These are phyloP conservation scores for Hirtodrosophila histrioides DNA, from an alignment of 2,888 invertebrate genomes.

Conservation along the genomic window DNA sequence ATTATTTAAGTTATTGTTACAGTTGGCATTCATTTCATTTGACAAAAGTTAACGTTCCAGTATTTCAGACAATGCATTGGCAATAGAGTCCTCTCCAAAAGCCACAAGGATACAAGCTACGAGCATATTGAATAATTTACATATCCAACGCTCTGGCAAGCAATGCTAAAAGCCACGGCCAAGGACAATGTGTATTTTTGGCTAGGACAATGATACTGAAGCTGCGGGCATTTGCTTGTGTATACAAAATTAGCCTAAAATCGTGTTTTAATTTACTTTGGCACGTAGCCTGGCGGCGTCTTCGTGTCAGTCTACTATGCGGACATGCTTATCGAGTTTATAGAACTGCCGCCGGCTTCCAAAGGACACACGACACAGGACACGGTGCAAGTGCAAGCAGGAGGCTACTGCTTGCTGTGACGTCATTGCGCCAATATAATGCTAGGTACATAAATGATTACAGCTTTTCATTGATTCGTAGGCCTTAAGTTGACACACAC, in stretches of 20 bases:
- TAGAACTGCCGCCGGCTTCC: conserved; percentile 11
- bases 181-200: neutral
- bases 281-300: conserved; percentile 8
- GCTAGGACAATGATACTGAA: conserved; percentile 2
- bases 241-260: neutral
- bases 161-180: neutral
- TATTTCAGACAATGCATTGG: no score
- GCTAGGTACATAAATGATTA: conserved; percentile 21
- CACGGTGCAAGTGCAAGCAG: conserved; percentile 5
- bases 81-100: no score
- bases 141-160: neutral
- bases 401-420: conserved; percentile 42
- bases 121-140: conserved; percentile 24
- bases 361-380: conserved; percentile 7
- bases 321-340: conserved; percentile 45
- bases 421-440: conserved; percentile 48
- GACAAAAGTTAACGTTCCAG: no score
- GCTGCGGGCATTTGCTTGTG: neutral
- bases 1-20: no score
- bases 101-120: neutral
- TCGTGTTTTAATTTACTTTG: conserved; percentile 19
- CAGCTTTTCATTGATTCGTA: conserved; percentile 56
- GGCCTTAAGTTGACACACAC: conserved; percentile 21
- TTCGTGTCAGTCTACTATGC: conserved; percentile 21
- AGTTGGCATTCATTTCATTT: no score